These are phyloP conservation scores for Pteria penguin DNA, from an alignment of 2,888 invertebrate genomes.

Conservation along the genomic window DNA sequence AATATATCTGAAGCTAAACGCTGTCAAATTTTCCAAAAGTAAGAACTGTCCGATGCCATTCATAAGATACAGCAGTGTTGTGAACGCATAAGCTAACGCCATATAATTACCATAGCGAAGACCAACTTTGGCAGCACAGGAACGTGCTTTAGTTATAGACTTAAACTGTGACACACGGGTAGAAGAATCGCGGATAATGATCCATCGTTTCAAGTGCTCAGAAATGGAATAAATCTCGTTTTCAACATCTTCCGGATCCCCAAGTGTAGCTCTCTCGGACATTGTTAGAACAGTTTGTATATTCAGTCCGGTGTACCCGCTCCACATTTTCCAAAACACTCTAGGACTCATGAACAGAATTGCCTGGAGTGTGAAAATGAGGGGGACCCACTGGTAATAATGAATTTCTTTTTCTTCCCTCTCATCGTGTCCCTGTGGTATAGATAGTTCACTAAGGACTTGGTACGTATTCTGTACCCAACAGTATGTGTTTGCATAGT, in stretches of 20 bases:
- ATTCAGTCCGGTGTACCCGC: slow-evolving; percentile 63
- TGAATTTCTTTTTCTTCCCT: slow-evolving; percentile 62
- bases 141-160: slow-evolving; percentile 64
- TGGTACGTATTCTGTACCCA: slow-evolving; percentile 75
- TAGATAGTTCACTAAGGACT: slow-evolving; percentile 62
- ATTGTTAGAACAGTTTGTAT: slow-evolving; percentile 68
- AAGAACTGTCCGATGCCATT: slow-evolving; percentile 76
- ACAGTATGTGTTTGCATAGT: slow-evolving; percentile 64
- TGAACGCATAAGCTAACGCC: slow-evolving; percentile 69
- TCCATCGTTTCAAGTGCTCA: slow-evolving; percentile 66
- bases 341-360: slow-evolving; percentile 71
- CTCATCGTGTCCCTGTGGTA: slow-evolving; percentile 58
- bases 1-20: slow-evolving; percentile 67
- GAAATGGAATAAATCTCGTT: slow-evolving; percentile 65
- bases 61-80: slow-evolving; percentile 68
- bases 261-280: slow-evolving; percentile 64
- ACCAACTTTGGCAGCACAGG: slow-evolving; percentile 34
- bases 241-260: slow-evolving; percentile 58
- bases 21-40: slow-evolving; percentile 71
- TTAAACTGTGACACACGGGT: slow-evolving; percentile 43
- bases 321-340: slow-evolving; percentile 66
- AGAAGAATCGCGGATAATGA: slow-evolving; percentile 45
- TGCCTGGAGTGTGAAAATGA: slow-evolving; percentile 69
- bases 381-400: slow-evolving; percentile 75
- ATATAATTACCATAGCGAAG: slow-evolving; percentile 67